Conservation (phyloP, 2,888 invertebrate genomes). For the Opisthograptis luteolata region DNA sequence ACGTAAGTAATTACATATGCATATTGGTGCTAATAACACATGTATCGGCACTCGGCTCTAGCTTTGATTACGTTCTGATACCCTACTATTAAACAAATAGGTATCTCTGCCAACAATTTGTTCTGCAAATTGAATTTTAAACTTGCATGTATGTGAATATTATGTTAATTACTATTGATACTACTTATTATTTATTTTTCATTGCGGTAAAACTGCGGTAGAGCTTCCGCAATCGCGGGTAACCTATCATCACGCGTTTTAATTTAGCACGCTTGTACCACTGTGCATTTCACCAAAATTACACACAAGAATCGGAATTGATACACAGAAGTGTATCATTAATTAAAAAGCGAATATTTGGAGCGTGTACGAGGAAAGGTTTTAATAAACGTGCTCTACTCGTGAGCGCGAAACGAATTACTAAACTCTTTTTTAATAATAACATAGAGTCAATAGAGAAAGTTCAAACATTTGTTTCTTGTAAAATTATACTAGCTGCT, state of each 20-base stretch:
- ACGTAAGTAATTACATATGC: constrained; percentile 19
- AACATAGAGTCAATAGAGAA: too few species aligned
- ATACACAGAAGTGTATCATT: constrained; percentile 53
- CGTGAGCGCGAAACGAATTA: constrained; percentile 53
- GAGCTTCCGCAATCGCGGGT: constrained; percentile 19
- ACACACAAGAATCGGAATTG: constrained; percentile 51
- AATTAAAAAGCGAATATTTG: constrained; percentile 56
- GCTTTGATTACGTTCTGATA: constrained; percentile 22
- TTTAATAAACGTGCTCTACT: constrained; percentile 59
- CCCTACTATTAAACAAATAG: constrained; percentile 24
- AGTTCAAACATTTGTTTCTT: too few species aligned
- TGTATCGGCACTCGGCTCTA: constrained; percentile 4
- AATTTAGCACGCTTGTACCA: constrained; percentile 34
- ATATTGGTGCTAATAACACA: constrained; percentile 19
- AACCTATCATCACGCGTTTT: constrained; percentile 40
- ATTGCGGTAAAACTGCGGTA: constrained; percentile 34
- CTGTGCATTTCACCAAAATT: constrained; percentile 49
- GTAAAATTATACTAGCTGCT: too few species aligned
- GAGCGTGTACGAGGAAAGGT: constrained; percentile 57
- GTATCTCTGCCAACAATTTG: constrained; percentile 20
- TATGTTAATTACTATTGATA: constrained; percentile 32
- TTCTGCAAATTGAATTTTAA: constrained; percentile 31
- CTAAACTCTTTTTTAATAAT: constrained; percentile 37
- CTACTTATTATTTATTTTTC: constrained; percentile 30
- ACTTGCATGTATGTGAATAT: constrained; percentile 32